Evolutionary conservation across 2,797 vertebrate species (phyloP).

Genomic region (Pangasius mekongensis): DNA sequence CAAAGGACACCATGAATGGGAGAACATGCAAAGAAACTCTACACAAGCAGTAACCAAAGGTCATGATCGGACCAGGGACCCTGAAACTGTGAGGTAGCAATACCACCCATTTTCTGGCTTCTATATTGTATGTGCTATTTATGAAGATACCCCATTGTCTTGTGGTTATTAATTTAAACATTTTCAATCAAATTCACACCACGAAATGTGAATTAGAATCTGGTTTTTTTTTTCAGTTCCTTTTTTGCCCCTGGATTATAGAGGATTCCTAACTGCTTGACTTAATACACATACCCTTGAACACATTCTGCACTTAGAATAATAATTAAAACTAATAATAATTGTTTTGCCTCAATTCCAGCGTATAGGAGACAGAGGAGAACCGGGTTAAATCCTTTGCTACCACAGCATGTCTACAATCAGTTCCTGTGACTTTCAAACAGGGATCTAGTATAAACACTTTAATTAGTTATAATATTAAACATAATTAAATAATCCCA

Average conservation of each 20-base stretch:
- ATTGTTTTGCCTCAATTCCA: background rate
- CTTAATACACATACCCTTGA: background rate
- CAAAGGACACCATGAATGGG: background rate
- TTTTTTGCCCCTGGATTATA: background rate
- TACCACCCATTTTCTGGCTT: background rate
- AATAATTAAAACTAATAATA: background rate
- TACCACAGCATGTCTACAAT: background rate
- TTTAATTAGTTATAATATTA: constrained; percentile 19
- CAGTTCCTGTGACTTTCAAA: constrained; percentile 11
- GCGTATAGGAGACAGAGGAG: background rate
- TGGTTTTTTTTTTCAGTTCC: background rate
- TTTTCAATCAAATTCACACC: background rate
- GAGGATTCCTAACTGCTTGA: background rate
- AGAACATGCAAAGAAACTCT: background rate
- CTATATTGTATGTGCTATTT: background rate
- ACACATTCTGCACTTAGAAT: background rate
- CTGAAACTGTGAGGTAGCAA: background rate
- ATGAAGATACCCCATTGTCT: background rate
- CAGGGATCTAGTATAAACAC: background rate
- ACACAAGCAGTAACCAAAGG: background rate
- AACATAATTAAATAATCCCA: constrained; percentile 25
- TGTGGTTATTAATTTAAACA: background rate
- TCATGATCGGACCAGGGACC: background rate
- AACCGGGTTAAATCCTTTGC: background rate
- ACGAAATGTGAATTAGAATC: background rate